Base-by-base conservation (phyloP, 2,113 vertebrate genomes). In the Prietella phreatophila region DNA sequence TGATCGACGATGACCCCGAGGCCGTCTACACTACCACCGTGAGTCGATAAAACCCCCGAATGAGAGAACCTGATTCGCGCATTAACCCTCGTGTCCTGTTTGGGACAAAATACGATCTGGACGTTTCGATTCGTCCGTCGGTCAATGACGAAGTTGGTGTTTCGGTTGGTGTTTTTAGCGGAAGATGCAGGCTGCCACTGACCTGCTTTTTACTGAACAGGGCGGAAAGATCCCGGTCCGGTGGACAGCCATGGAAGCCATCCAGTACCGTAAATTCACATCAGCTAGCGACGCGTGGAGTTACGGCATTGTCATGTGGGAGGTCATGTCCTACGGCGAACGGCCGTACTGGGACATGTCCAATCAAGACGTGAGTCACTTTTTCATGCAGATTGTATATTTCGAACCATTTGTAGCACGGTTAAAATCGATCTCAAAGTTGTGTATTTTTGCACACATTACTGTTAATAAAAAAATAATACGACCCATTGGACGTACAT, bases 341-440 rank as follows among this genome's bases (percentile, higher is more conserved):
- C 94, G 98, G 85, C 98, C 98, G 79, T 99, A 99, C 87, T 99
- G 98, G 98, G 98, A 99, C 93, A 99, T 99, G 98, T 99, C 98
- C 91, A 99, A 99, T 94, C 98, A 99, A 96, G 98, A 99, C 91
- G 98, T 99, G 95, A 95, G 98, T 97, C 90, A 20, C n/a, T n/a
- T 75, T 81, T 71, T 42, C 9, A 73, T 39, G 17, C 10, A 69
- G 13, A 36, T 63, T 0, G 25, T 39, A 67, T 69, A 30, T 7
- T 71, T 65, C 11, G 3, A n/a, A n/a, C n/a, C n/a, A n/a, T n/a
- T n/a, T n/a, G n/a, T n/a, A n/a, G n/a, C n/a, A n/a, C n/a, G n/a
- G n/a, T n/a, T n/a, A n/a, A n/a, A n/a, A n/a, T n/a, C n/a, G n/a
- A n/a, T n/a, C n/a, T n/a, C n/a, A n/a, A n/a, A n/a, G n/a, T n/a